Conservation (phyloP, 2,797 vertebrate species). For the Emydoidea blandingii region DNA sequence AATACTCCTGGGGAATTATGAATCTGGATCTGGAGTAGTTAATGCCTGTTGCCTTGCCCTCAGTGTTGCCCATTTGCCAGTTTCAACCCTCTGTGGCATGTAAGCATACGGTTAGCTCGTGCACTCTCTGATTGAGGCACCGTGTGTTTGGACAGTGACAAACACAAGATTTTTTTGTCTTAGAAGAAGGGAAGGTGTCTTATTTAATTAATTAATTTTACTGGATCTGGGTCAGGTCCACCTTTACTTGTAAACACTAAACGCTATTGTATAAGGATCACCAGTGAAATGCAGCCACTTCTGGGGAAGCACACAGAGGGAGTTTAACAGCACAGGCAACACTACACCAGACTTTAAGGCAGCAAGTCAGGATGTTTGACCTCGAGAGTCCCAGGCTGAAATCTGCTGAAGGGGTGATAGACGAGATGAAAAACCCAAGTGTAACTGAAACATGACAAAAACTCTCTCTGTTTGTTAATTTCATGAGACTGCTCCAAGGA, state of each 20-base stretch:
- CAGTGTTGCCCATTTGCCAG: accelerated
- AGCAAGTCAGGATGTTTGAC: neutral
- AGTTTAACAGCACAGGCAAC: accelerated
- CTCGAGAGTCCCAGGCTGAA: accelerated
- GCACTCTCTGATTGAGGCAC: neutral
- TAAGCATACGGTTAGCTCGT: neutral
- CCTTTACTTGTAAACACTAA: neutral
- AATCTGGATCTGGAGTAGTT: neutral
- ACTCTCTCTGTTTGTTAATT: neutral
- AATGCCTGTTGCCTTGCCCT: neutral
- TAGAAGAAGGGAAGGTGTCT: neutral
- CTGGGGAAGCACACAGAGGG: neutral
- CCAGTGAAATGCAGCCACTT: neutral
- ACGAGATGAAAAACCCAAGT: neutral
- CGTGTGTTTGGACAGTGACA: neutral
- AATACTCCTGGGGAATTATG: neutral
- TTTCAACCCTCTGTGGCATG: neutral
- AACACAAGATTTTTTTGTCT: neutral
- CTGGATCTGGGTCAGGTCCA: neutral
- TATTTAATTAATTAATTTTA: neutral
- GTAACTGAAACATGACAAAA: neutral
- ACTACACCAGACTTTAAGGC: neutral
- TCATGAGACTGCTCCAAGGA: neutral
- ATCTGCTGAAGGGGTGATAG: neutral
- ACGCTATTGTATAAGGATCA: accelerated